These are phyloP conservation scores for Alcis repandata DNA, from an alignment of 2,888 invertebrate species.

Conservation along the genomic window DNA sequence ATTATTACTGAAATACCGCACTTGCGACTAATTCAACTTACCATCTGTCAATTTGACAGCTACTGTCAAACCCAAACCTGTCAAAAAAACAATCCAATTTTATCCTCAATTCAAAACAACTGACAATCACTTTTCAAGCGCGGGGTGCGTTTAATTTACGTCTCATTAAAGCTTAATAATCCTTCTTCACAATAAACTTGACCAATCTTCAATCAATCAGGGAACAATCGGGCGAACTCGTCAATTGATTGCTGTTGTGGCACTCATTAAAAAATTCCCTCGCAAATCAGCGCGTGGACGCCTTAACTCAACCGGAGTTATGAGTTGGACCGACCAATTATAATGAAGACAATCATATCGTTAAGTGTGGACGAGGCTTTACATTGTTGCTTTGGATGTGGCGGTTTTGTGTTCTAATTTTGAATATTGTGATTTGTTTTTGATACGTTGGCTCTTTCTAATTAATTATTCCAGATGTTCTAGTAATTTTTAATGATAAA, in stretches of 20 bases:
- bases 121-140: constrained; percentile 20
- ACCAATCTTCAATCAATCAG: constrained; percentile 40
- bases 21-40: too few species aligned
- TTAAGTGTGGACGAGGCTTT: constrained; percentile 68
- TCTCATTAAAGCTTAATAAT: constrained; percentile 43
- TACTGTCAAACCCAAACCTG: neutral
- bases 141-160: constrained; percentile 24
- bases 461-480: too few species aligned
- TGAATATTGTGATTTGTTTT: too few species aligned
- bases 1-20: neutral
- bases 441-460: too few species aligned
- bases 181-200: constrained; percentile 37
- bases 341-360: constrained; percentile 82
- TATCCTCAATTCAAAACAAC: constrained; percentile 16
- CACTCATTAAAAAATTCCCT: constrained; percentile 69
- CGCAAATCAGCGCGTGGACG: constrained; percentile 63
- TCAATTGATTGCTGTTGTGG: constrained; percentile 49
- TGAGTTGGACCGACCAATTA: constrained; percentile 78
- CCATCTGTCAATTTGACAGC: too few species aligned
- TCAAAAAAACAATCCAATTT: constrained; percentile 6
- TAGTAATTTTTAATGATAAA: too few species aligned
- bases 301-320: constrained; percentile 74
- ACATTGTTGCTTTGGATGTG: constrained; percentile 28
- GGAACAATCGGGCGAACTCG: constrained; percentile 40
- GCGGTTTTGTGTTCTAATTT: constrained; percentile 8